These are phyloP conservation scores for Penaeus indicus DNA, from an alignment of 1,140 invertebrate species.

Conservation along the genomic window DNA sequence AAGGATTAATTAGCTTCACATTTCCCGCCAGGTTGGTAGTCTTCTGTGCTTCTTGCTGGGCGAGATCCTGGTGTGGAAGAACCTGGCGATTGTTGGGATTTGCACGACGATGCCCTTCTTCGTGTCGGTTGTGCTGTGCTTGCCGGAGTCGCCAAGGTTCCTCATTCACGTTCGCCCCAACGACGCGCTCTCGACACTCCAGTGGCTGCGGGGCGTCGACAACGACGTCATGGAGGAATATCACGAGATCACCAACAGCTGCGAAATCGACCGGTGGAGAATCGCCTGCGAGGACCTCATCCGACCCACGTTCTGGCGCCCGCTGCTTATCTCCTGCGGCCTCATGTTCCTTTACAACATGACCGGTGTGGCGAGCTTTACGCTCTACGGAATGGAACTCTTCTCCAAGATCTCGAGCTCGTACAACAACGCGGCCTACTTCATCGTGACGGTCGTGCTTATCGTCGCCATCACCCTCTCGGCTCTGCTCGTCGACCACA, in stretches of 20 bases:
- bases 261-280: constrained; percentile 59
- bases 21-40: constrained; percentile 55
- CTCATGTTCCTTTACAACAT: constrained; percentile 66
- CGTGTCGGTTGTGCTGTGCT: constrained; percentile 58
- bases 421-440: constrained; percentile 58
- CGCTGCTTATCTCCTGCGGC: constrained; percentile 60
- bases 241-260: constrained; percentile 63
- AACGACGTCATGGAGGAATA: constrained; percentile 66
- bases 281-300: constrained; percentile 57
- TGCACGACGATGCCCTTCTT: constrained; percentile 59
- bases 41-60: constrained; percentile 62
- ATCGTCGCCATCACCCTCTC: constrained; percentile 59
- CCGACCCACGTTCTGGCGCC: constrained; percentile 64
- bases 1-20: background rate
- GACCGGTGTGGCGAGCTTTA: constrained; percentile 61
- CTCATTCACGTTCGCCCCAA: constrained; percentile 60
- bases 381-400: constrained; percentile 60
- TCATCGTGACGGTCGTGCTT: constrained; percentile 55
- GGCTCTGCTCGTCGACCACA: constrained; percentile 62
- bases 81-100: constrained; percentile 63
- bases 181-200: constrained; percentile 61
- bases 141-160: constrained; percentile 65
- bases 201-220: constrained; percentile 63
- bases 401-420: constrained; percentile 58
- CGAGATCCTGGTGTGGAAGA: constrained; percentile 61